Evolutionary conservation across 2,797 vertebrate genomes (phyloP).

Genomic region (Micromesistius poutassou): DNA sequence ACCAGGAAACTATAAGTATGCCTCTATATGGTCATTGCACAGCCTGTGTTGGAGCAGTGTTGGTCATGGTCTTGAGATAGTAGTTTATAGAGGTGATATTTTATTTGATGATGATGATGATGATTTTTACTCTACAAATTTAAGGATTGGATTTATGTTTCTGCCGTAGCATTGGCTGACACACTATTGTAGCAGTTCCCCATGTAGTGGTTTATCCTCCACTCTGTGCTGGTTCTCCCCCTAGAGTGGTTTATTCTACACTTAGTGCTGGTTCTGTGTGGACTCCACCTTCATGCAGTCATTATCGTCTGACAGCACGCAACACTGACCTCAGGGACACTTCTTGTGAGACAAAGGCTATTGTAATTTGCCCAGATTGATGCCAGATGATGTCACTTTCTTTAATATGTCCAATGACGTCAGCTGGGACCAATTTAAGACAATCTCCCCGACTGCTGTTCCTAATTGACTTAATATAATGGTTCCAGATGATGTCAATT

Average conservation of each 20-base stretch:
- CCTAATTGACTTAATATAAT: neutral
- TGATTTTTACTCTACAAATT: neutral
- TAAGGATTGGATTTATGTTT: neutral
- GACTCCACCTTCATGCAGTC: neutral
- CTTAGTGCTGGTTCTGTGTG: neutral
- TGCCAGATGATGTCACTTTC: slow-evolving; percentile 1
- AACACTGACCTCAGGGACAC: neutral
- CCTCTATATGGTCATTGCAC: neutral
- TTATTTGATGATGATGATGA: too few species aligned
- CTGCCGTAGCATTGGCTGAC: neutral
- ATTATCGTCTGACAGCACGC: neutral
- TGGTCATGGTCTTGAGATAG: neutral
- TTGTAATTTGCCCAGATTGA: neutral
- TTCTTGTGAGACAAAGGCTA: neutral
- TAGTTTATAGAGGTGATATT: neutral
- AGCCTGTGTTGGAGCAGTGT: neutral
- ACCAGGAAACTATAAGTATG: neutral
- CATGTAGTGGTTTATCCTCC: neutral
- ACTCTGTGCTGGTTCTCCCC: neutral
- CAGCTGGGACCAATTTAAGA: neutral
- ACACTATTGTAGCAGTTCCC: neutral
- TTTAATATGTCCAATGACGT: neutral
- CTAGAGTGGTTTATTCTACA: neutral
- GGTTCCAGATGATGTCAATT: slow-evolving; percentile 1
- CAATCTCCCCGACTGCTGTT: neutral